phyloP scores from a whole-genome alignment of 1,140 invertebrate species.

The Tetragonula clypearis region DNA sequence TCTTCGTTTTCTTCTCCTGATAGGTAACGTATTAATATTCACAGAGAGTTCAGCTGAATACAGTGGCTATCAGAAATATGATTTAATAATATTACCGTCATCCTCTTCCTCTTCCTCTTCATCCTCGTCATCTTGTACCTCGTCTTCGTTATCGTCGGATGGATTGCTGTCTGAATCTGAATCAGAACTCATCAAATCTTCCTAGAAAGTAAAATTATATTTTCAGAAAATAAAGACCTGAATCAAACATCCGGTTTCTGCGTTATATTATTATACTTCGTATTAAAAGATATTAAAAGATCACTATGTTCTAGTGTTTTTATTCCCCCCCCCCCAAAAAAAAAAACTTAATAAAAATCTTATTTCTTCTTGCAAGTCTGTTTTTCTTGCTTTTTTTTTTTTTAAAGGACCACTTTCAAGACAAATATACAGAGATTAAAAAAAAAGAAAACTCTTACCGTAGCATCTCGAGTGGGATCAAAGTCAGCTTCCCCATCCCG shows the following conservation, averaged over 20 bases:
- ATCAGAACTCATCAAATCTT: conserved; percentile 84
- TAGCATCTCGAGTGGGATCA: conserved; percentile 78
- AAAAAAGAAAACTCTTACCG: conserved; percentile 70
- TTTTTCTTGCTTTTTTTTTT: neutral
- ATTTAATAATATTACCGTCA: conserved; percentile 70
- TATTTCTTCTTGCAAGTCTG: neutral
- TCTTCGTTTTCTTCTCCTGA: conserved; percentile 82
- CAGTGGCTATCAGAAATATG: neutral
- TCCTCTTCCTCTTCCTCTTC: conserved; percentile 85
- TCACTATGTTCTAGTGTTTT: neutral
- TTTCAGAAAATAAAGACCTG: neutral
- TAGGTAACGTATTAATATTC: neutral
- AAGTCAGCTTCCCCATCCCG: conserved; percentile 77
- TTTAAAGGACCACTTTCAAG: neutral
- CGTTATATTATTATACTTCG: neutral
- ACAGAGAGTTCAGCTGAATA: neutral
- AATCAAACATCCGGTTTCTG: neutral
- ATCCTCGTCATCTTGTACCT: conserved; percentile 83
- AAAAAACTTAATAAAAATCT: neutral
- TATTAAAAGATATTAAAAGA: neutral
- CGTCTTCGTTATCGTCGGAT: conserved; percentile 82
- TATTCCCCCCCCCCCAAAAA: neutral
- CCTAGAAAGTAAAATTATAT: conserved; percentile 72
- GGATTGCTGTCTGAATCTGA: conserved; percentile 81
- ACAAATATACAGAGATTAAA: neutral